A percentile compares a stretch with the other conserved stretches of the same genome.
Conservation (phyloP, 2,797 vertebrate genomes). For the Pyrocephalus nanus region DNA sequence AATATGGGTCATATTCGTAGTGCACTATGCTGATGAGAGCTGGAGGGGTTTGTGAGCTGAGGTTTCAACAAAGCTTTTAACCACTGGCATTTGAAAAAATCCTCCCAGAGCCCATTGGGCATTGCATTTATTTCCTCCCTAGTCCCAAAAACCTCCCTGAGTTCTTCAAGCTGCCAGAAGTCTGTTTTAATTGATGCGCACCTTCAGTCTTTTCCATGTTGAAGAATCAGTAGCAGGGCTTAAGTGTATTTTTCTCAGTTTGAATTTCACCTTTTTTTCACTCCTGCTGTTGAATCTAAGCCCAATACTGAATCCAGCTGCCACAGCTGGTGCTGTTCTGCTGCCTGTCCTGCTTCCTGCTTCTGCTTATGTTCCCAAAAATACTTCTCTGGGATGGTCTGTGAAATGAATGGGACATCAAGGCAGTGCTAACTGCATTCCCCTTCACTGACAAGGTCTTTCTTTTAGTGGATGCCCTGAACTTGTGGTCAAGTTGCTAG, state of each 20-base stretch:
- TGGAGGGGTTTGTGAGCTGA: not conserved
- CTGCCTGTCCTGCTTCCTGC: constrained; percentile 54
- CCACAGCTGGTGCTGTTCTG: constrained; percentile 55
- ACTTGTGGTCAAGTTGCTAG: not conserved
- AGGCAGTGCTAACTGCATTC: constrained; percentile 53
- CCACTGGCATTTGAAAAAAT: not conserved
- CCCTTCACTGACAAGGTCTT: constrained; percentile 7
- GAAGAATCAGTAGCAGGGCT: not conserved
- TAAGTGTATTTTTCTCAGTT: not conserved
- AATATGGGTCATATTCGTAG: constrained; percentile 3
- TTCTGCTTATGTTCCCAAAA: constrained; percentile 62
- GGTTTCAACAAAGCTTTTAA: not conserved
- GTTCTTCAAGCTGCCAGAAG: not conserved
- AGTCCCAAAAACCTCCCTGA: not conserved
- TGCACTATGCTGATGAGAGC: not conserved
- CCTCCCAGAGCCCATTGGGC: not conserved
- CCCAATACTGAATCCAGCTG: constrained; percentile 38
- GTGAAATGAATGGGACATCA: constrained; percentile 56
- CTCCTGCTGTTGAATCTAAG: constrained; percentile 55
- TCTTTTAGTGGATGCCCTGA: not conserved
- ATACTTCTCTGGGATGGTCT: constrained; percentile 39
- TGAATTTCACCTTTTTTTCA: constrained; percentile 17
- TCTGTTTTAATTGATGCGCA: not conserved
- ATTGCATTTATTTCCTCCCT: not conserved
- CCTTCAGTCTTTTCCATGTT: not conserved